phyloP scores from a whole-genome alignment of 2,888 invertebrate species.

The Thymelicus acteon region DNA sequence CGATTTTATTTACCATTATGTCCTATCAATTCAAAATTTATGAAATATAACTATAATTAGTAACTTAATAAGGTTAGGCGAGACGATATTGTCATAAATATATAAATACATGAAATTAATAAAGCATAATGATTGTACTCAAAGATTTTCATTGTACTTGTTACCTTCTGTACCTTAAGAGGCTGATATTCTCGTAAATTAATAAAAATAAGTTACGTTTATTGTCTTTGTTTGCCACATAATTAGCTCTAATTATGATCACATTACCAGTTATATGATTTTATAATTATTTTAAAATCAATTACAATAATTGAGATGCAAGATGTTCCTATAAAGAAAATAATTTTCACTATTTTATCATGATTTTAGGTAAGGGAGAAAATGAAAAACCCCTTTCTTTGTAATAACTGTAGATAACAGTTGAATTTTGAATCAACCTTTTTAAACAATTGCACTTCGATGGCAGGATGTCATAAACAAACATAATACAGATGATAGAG shows the following conservation, averaged over 20 bases:
- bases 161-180: constrained; percentile 20
- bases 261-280: no score
- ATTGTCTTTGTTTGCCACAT: not conserved
- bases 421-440: no score
- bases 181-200: constrained; percentile 6
- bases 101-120: constrained; percentile 86
- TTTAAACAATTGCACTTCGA: no score
- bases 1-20: constrained; percentile 80
- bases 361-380: no score
- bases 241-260: not conserved
- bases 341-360: no score
- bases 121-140: constrained; percentile 85
- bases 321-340: no score
- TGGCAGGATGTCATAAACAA: no score
- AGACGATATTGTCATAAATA: constrained; percentile 86
- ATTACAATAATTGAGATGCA: no score
- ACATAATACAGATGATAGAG: no score
- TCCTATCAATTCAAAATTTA: constrained; percentile 84
- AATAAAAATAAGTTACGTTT: constrained; percentile 6
- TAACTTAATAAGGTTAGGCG: constrained; percentile 85
- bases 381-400: no score
- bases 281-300: no score
- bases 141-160: constrained; percentile 67
- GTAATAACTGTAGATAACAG: no score
- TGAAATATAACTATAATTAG: constrained; percentile 83